Evolutionary conservation across 1,140 invertebrate genomes (phyloP), one percentile per base, ranked within the genome.

Genomic region (Panagrolaimus sp.): DNA sequence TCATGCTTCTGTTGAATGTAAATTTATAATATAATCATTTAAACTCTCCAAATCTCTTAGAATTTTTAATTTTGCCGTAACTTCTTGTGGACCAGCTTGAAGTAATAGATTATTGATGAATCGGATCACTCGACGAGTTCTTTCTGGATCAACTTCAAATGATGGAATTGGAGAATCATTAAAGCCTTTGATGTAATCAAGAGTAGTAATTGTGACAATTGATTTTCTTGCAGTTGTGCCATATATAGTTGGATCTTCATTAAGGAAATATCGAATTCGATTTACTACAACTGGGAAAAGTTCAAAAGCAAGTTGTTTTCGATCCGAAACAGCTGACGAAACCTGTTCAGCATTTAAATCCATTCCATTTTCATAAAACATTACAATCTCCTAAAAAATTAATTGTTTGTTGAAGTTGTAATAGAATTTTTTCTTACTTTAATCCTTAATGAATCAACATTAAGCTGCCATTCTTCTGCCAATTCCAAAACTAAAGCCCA

Each of bases 391-490:
- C 52, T 28, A 28, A 28, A 58, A n/a, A n/a, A n/a, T n/a, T n/a
- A n/a, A 38, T 38, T 38, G 2, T 12, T 47, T 3, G 17, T 47
- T 47, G 9, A 1, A 21, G 14, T 47, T 47, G 46, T 47, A 47
- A 47, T 21, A 47, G 17, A 47, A 9, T 8, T 9, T 15, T 9
- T 9, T 38, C 32, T 77, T 44, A 73, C 73, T 38, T 74, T 75
- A 17, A 75, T 73, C 45, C 72, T 32, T 8, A 76, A 45, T 6
- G 44, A n/a, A 43, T 73, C 69, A 3, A 63, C 52, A 48, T 76
- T 74, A 21, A 76, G 63, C 28, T 73, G n/a, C 75, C 75, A 76
- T 15, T 76, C 75, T 47, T 43, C 67, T 8, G 67, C 46, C 21
- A 76, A 44, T 32, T 71, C 62, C 44, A 70, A 65, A 14, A 75